Evolutionary conservation across 2,797 vertebrate species (phyloP).

Genomic region (Hipposideros larvatus): DNA sequence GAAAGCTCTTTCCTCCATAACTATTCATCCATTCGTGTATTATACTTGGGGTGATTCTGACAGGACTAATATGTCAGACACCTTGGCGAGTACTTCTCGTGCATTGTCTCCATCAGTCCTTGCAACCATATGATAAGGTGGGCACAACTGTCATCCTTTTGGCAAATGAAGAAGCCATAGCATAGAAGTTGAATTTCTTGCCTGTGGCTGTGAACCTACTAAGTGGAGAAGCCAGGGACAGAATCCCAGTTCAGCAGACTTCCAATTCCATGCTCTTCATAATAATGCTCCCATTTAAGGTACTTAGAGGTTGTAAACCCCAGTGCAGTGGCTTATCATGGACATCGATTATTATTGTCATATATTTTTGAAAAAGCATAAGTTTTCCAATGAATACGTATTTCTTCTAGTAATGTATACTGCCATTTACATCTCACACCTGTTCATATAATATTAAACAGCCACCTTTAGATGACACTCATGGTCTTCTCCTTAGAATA

Average conservation of each 20-base stretch:
- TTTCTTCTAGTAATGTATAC: neutral
- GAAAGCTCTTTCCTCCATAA: neutral
- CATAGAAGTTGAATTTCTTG: neutral
- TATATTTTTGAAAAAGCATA: neutral
- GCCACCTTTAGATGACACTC: neutral
- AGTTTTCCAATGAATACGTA: neutral
- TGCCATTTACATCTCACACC: neutral
- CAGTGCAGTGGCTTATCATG: neutral
- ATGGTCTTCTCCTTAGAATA: neutral
- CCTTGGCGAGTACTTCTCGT: neutral
- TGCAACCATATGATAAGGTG: neutral
- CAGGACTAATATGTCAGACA: neutral
- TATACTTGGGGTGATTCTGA: neutral
- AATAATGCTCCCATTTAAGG: neutral
- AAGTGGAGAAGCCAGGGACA: neutral
- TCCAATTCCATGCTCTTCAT: neutral
- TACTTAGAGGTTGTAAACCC: neutral
- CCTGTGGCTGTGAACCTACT: neutral
- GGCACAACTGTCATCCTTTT: neutral
- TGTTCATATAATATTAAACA: neutral
- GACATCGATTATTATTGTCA: neutral
- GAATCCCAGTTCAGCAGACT: neutral
- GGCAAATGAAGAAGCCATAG: neutral
- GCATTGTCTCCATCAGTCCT: neutral
- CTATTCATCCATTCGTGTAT: neutral